Evolutionary conservation across 2,113 vertebrate species (phyloP), one percentile per base, ranked within the genome.

Genomic region (Scomber scombrus): DNA sequence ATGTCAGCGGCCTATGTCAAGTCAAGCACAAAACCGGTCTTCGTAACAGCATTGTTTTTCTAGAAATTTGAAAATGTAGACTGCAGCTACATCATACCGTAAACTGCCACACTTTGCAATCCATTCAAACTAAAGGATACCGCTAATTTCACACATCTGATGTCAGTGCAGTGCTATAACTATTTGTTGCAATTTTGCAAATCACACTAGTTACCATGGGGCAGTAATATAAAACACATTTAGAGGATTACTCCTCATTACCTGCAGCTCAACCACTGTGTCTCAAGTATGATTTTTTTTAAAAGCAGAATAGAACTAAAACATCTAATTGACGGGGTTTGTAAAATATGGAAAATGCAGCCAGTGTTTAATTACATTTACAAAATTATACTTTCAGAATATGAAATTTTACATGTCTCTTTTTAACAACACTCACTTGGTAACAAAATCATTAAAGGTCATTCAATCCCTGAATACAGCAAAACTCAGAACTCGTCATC

Each of bases 401-500:
- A n/a, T n/a, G 0, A 40, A 46, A 54, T 23, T 52, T 34, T 23
- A 57, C 2, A 47, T 29, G 62, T 63, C 16, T 60, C 15, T 57
- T 71, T 75, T 74, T 0, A 63, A 50, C 75, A 78, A 76, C 18
- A 75, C 50, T 70, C 16, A 43, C 3, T 11, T 29, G 1, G 61
- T 80, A 76, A 63, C 2, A n/a, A 74, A 71, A 66, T 56, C n/a
- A 71, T 7, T 43, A 58, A 64, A 15, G 0, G 4, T 31, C 4
- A 52, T 21, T 55, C 0, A 64, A 82, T 57, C 62, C 62, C 71
- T 67, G 74, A 87, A 71, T 29, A 55, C 46, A 78, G 31, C 2
- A 61, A 76, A 68, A 62, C 13, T 92, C 70, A 95, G 63, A 95
- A 95, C 7, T 95, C 92, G 61, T 95, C 93, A 62, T 95, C 93